Evolutionary conservation across 1,140 invertebrate genomes (phyloP), one percentile per base, ranked within the genome.

Genomic region (Drosophila pachea): DNA sequence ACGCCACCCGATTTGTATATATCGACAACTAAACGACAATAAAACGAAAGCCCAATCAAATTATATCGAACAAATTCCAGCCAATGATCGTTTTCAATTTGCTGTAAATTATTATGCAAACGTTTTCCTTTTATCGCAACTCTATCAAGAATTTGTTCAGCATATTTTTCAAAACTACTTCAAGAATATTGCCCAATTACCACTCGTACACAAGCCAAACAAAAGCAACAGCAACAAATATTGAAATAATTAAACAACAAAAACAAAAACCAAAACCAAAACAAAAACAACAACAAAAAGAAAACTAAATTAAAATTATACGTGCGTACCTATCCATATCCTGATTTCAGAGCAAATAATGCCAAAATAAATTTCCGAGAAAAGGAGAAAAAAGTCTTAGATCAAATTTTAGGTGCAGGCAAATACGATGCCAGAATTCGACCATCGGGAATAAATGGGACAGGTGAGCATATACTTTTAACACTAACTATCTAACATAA

Each of bases 331-430:
- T 88, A 88, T 88, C 87, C 87, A 84, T 88, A 88, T 88, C 87
- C 87, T 87, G 81, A 86, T 86, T 79, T 88, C 89, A 93, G 92
- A 91, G 92, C 92, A 90, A 92, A 92, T 87, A 91, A 91, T 89
- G 91, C 91, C 76, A 94, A 94, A 90, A 93, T 94, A 89, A 97
- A 97, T 91, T 97, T 95, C 91, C 93, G 96, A 75, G 95, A 97
- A 92, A 97, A 96, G 90, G 96, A 98, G 91, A 97, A 98, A 90
- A 94, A 96, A 90, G 95, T 98, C 78, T 91, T 98, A 90, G 97
- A 98, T 91, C 93, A 95, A 90, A 97, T 98, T 90, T 92, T 98
- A 76, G 96, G 96, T 71, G 94, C 94, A 65, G 94, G 95, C 72
- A 93, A 94, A 72, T 98, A 98, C 92, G 97, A 98, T 91, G 96